Conservation (phyloP, 2,113 vertebrate genomes). For the Calyptommatus sinebrachiatus region DNA sequence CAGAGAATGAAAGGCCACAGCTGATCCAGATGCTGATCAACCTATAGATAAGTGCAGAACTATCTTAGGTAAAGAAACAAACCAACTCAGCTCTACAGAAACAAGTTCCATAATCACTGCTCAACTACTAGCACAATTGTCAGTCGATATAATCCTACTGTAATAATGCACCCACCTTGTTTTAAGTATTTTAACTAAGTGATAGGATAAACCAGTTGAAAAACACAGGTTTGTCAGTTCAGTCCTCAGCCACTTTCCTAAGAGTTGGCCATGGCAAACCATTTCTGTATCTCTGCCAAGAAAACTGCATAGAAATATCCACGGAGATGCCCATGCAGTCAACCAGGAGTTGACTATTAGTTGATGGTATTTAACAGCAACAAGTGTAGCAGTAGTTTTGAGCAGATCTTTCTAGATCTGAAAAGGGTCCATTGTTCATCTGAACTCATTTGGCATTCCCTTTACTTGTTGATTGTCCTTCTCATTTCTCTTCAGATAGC, state of each 20-base stretch:
- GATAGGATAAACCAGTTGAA: too few relatives aligned
- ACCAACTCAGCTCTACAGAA: not conserved
- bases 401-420: not conserved
- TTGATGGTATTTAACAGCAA: too few relatives aligned
- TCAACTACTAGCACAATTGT: not conserved
- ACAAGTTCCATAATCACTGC: not conserved
- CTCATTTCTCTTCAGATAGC: slow-evolving; percentile 4
- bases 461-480: slow-evolving; percentile 9
- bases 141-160: not conserved
- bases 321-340: too few relatives aligned
- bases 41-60: too few relatives aligned
- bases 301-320: too few relatives aligned
- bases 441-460: slow-evolving; percentile 2
- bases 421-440: not conserved
- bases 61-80: not conserved
- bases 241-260: too few relatives aligned
- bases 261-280: too few relatives aligned
- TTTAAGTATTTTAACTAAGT: not conserved
- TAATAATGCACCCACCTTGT: not conserved
- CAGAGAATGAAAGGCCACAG: too few relatives aligned
- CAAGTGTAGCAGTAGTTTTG: not conserved
- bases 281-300: too few relatives aligned
- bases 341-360: too few relatives aligned
- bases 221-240: too few relatives aligned
- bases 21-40: too few relatives aligned